Base-by-base conservation (phyloP, 2,888 invertebrate species). In the Drosophila cognata region DNA sequence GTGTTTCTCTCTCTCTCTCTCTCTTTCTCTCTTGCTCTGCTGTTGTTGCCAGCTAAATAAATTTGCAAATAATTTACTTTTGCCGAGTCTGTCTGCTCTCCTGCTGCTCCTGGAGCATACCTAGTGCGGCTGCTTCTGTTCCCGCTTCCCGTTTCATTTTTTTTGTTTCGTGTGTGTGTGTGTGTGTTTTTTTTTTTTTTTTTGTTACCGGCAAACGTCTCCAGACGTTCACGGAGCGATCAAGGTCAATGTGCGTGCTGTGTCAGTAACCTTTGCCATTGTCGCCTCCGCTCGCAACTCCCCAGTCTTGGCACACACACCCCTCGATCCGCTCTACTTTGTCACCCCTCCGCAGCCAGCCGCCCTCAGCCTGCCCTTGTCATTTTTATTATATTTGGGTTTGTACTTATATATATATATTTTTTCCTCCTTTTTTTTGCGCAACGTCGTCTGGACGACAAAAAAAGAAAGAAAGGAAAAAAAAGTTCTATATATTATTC, bases 241-340 rank as follows among this genome's bases (percentile, higher is more conserved):
- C 90, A 89, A 89, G 89, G 89, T 89, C 89, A 91, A 89, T 86
- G 87, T 91, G 89, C 89, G 91, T 88, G 77, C 67, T 83, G 89
- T 90, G 89, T 91, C 91, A 90, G 84, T 84, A 91, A 91, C 86
- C 88, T 88, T 81, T 88, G 88, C 79, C 86, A 83, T 83, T 82
- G 86, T 76, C 86, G 69, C 78, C 82, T 73, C 75, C 77, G 66
- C 72, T 53, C 56, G 28, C 78, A 59, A 60, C 65, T 64, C 62
- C 71, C 69, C 77, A 77, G 80, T 68, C 77, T 57, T 53, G 66
- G 29, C n/a, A 29, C 52, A 52, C 52, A 68, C 79, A 66, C 69
- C 63, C 77, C 72, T 69, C 66, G 71, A 77, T 79, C 72, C 35
- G 50, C 38, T 48, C 58, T 28, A 10, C 64, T 64, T 35, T 10